A percentile compares a stretch with the other conserved stretches of the same genome.
Conservation (phyloP, 2,888 invertebrate genomes). For the Cecidostiba fungosa region DNA sequence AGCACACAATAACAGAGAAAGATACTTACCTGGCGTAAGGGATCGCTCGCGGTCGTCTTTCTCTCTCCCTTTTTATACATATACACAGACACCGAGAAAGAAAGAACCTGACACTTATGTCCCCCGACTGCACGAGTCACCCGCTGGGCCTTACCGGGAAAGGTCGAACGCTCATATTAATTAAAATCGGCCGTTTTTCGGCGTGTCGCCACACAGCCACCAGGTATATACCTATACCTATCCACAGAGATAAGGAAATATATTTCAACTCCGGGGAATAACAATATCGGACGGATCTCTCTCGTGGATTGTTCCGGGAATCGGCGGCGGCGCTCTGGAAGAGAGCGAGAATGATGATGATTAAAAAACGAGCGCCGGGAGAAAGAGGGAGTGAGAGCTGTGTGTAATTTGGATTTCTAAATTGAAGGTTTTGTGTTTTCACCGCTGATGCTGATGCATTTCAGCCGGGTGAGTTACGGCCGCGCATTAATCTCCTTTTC, state of each 20-base stretch:
- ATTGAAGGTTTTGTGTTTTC: constrained; percentile 62
- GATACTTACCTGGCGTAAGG: constrained; percentile 45
- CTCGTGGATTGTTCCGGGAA: constrained; percentile 59
- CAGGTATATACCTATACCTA: constrained; percentile 21
- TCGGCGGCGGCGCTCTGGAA: constrained; percentile 21
- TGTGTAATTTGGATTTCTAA: constrained; percentile 62
- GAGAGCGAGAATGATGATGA: constrained; percentile 53
- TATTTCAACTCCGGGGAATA: constrained; percentile 43
- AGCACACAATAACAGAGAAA: constrained; percentile 3
- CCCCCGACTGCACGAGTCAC: constrained; percentile 40
- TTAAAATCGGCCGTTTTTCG: constrained; percentile 63
- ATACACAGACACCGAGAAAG: neutral
- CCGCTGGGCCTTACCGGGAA: constrained; percentile 62
- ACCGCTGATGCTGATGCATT: constrained; percentile 53
- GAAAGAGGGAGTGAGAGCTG: neutral
- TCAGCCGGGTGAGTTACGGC: constrained; percentile 51
- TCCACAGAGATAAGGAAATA: constrained; percentile 44
- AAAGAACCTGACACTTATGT: constrained; percentile 59
- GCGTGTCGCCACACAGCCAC: constrained; percentile 48
- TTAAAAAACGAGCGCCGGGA: constrained; percentile 54
- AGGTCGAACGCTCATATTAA: constrained; percentile 64
- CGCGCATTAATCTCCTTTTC: constrained; percentile 60
- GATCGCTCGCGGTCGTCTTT: neutral
- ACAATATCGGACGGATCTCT: constrained; percentile 35
- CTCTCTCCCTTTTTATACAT: neutral